Percentiles rank a stretch among this genome's conserved stretches.
Evolutionary conservation across 1,140 invertebrate species (phyloP).

Genomic region (Aricia agestis): DNA sequence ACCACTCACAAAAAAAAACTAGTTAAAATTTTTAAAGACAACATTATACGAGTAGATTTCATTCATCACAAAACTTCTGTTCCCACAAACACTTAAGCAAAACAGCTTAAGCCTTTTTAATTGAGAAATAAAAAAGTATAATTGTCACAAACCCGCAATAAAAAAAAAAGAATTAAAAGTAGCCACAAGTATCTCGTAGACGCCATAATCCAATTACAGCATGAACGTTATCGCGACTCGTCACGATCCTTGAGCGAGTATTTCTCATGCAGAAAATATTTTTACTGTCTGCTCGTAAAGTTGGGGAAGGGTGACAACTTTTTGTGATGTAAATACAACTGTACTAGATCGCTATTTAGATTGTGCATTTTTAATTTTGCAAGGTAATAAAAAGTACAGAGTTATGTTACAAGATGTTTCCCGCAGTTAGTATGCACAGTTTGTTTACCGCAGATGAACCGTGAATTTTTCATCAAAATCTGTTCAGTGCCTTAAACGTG

Average conservation of each 20-base stretch:
- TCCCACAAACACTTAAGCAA: no score
- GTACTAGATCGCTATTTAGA: neutral
- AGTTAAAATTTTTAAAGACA: no score
- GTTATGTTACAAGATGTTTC: no score
- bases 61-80: no score
- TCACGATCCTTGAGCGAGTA: constrained; percentile 45
- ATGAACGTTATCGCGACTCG: constrained; percentile 43
- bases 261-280: constrained; percentile 53
- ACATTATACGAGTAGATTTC: no score
- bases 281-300: constrained; percentile 33
- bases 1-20: no score
- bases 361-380: neutral
- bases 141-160: neutral
- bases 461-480: no score
- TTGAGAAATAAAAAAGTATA: neutral
- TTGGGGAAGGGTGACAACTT: constrained; percentile 20
- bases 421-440: no score
- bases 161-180: constrained; percentile 11
- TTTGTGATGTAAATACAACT: constrained; percentile 17
- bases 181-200: constrained; percentile 19
- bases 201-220: constrained; percentile 35
- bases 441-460: no score
- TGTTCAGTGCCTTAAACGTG: no score
- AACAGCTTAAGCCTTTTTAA: neutral
- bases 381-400: no score